phyloP scores from a whole-genome alignment of 1,140 invertebrate species.

The Zaprionus ornatus region DNA sequence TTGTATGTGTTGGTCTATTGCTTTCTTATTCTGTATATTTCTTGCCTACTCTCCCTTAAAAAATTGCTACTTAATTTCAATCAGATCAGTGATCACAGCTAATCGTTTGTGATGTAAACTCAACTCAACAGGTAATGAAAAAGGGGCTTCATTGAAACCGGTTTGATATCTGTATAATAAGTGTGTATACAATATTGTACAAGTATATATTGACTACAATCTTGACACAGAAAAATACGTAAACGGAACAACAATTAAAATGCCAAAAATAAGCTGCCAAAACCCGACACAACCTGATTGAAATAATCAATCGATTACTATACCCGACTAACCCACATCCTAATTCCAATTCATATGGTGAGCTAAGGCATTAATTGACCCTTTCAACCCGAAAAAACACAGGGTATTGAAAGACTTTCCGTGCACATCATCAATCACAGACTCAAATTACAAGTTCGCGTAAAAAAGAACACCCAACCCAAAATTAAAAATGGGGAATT shows the following conservation, averaged over 20 bases:
- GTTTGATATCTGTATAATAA: constrained; percentile 21
- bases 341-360: not conserved
- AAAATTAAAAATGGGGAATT: constrained; percentile 16
- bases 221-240: not conserved
- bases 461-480: constrained; percentile 10
- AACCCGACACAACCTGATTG: not conserved
- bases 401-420: constrained; percentile 1
- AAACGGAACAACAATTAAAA: not conserved
- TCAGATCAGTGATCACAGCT: constrained; percentile 7
- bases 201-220: constrained; percentile 1
- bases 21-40: not conserved
- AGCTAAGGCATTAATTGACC: not conserved
- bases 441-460: not conserved
- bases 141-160: constrained; percentile 37
- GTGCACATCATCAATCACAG: constrained; percentile 20
- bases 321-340: not conserved
- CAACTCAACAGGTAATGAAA: constrained; percentile 16
- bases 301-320: not conserved
- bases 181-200: not conserved
- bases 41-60: not conserved
- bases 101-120: constrained; percentile 30
- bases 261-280: not conserved
- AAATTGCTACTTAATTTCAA: not conserved
- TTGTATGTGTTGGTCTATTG: not conserved
- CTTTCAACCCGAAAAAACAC: not conserved